phyloP scores from a whole-genome alignment of 2,797 vertebrate genomes.

The Spizella passerina region DNA sequence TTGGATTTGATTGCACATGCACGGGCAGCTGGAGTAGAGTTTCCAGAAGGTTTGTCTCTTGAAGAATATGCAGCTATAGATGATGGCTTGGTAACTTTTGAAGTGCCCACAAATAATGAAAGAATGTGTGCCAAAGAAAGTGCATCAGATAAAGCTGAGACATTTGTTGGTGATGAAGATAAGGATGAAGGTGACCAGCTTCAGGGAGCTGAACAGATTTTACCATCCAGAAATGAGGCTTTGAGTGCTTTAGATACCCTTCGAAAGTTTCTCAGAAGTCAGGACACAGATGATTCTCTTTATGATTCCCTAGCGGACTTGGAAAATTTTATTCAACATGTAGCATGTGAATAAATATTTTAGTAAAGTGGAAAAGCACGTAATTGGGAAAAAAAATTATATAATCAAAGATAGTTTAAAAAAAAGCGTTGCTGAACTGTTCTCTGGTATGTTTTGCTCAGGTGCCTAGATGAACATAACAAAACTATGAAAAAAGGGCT shows the following conservation, averaged over 20 bases:
- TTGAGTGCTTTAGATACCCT: constrained; percentile 68
- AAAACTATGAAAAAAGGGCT: background rate
- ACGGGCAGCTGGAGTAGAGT: constrained; percentile 63
- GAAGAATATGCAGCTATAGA: constrained; percentile 69
- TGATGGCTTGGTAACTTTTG: constrained; percentile 53
- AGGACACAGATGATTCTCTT: constrained; percentile 45
- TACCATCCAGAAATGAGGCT: constrained; percentile 69
- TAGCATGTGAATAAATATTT: constrained; percentile 40
- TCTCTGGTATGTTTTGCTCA: background rate
- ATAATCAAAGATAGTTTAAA: background rate
- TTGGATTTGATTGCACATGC: constrained; percentile 56
- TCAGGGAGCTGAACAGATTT: constrained; percentile 18
- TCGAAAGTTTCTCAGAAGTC: constrained; percentile 68
- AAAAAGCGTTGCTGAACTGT: background rate
- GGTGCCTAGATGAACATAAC: background rate
- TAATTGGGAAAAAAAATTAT: background rate
- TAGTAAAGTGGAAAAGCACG: background rate
- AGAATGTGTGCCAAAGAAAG: background rate
- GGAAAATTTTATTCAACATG: constrained; percentile 70
- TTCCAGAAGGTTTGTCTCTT: constrained; percentile 67
- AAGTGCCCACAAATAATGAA: background rate
- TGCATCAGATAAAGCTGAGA: background rate
- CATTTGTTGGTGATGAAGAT: constrained; percentile 38
- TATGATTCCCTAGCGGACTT: constrained; percentile 66
- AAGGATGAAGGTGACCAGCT: background rate